Evolutionary conservation across 2,113 vertebrate genomes (phyloP).

Genomic region (Lipotes vexillifer): DNA sequence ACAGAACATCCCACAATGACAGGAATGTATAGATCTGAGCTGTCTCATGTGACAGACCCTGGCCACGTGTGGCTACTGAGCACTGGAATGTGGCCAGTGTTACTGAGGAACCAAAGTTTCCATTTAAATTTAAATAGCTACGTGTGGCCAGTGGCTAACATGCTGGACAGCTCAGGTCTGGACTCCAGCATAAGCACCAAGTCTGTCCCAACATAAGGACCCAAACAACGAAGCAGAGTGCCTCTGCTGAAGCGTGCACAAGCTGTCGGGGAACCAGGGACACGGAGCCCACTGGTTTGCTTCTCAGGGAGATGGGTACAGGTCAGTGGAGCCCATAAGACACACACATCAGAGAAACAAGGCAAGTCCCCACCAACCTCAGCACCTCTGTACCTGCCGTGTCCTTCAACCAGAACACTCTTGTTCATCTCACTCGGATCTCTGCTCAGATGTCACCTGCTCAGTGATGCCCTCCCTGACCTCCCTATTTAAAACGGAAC

Average conservation of each 20-base stretch:
- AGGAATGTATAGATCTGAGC: neutral
- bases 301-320: neutral
- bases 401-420: neutral
- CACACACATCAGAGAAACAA: neutral
- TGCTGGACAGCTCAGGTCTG: neutral
- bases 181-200: neutral
- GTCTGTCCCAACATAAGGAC: neutral
- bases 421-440: neutral
- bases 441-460: neutral
- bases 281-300: fast-evolving
- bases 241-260: fast-evolving
- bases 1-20: neutral
- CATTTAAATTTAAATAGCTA: neutral
- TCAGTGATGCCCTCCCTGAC: neutral
- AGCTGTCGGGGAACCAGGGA: fast-evolving
- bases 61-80: neutral
- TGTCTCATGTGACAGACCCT: neutral
- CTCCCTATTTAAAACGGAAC: neutral
- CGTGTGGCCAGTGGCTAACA: neutral
- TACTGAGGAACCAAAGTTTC: neutral
- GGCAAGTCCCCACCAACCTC: neutral
- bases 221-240: fast-evolving
- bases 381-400: neutral
- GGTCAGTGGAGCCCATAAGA: too few relatives aligned
- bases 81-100: neutral